Conservation (phyloP, 2,888 invertebrate genomes). For the Bellardia bayeri region DNA sequence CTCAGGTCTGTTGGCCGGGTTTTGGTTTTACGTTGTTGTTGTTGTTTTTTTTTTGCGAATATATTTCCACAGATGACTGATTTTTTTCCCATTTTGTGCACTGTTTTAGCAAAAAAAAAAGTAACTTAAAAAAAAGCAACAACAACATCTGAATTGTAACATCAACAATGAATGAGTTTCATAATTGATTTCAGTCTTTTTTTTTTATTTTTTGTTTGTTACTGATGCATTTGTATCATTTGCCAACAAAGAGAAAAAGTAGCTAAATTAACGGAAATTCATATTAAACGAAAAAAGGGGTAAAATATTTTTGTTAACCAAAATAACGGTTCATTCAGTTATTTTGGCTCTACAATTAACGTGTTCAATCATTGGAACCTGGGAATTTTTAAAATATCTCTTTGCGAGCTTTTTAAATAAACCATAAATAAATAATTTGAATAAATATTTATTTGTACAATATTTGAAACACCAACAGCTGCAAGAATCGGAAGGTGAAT, state of each 20-base stretch:
- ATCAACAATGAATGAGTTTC: slow-evolving; percentile 70
- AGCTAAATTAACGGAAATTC: slow-evolving; percentile 72
- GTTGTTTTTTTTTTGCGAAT: not conserved
- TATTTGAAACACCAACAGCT: not conserved
- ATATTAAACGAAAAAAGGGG: slow-evolving; percentile 53
- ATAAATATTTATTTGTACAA: slow-evolving; percentile 7
- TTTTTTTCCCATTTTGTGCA: slow-evolving; percentile 61
- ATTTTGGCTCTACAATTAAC: slow-evolving; percentile 61
- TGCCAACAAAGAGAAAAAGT: slow-evolving; percentile 50
- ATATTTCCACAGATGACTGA: slow-evolving; percentile 70
- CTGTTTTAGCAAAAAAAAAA: slow-evolving; percentile 36
- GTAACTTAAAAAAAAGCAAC: slow-evolving; percentile 31
- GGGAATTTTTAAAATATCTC: slow-evolving; percentile 47
- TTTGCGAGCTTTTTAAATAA: slow-evolving; percentile 41
- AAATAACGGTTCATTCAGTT: slow-evolving; percentile 61
- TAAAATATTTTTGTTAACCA: slow-evolving; percentile 55
- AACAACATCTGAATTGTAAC: slow-evolving; percentile 61
- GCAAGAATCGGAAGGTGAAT: not conserved
- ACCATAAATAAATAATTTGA: slow-evolving; percentile 32
- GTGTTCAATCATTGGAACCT: slow-evolving; percentile 71
- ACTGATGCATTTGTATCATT: slow-evolving; percentile 45
- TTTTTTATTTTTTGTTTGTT: slow-evolving; percentile 35
- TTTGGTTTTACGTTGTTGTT: slow-evolving; percentile 1
- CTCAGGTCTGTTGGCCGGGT: slow-evolving; percentile 33
- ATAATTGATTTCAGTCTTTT: slow-evolving; percentile 71